Percentiles rank a stretch among this genome's conserved stretches.
Evolutionary conservation across 2,888 invertebrate genomes (phyloP).

Genomic region (Volucella zonaria): DNA sequence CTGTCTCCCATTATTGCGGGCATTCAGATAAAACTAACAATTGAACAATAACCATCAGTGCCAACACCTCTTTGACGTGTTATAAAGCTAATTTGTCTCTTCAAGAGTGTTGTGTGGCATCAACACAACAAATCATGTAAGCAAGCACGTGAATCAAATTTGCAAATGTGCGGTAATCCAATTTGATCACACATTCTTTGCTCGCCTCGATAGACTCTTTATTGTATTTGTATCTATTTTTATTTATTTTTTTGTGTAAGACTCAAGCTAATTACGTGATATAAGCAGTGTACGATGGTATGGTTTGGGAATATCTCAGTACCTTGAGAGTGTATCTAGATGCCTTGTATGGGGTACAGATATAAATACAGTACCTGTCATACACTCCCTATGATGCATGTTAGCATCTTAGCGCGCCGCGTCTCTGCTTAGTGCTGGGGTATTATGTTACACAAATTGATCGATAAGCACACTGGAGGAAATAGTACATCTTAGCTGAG

Average conservation of each 20-base stretch:
- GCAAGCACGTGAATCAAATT: slow-evolving; percentile 56
- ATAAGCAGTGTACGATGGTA: slow-evolving; percentile 29
- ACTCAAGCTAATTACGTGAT: slow-evolving; percentile 62
- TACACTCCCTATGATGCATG: slow-evolving; percentile 39
- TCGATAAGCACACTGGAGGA: slow-evolving; percentile 48
- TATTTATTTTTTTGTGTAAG: too few relatives aligned
- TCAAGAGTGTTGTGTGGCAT: slow-evolving; percentile 9
- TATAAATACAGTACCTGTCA: slow-evolving; percentile 5
- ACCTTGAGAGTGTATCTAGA: too few relatives aligned
- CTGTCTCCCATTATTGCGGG: slow-evolving; percentile 34
- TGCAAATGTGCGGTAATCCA: slow-evolving; percentile 67
- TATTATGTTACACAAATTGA: slow-evolving; percentile 68
- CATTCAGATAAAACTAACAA: slow-evolving; percentile 53
- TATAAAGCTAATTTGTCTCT: slow-evolving; percentile 51
- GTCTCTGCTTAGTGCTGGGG: slow-evolving; percentile 33
- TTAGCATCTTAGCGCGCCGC: slow-evolving; percentile 5
- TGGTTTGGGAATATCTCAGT: not conserved
- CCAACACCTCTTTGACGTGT: slow-evolving; percentile 40
- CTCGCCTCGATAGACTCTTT: not conserved
- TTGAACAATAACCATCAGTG: slow-evolving; percentile 61
- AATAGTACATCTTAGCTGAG: not conserved
- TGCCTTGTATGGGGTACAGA: slow-evolving; percentile 15
- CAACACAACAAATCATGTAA: slow-evolving; percentile 35
- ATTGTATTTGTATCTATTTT: too few relatives aligned
- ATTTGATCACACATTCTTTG: slow-evolving; percentile 45